Percentiles rank a stretch among this genome's conserved stretches.
Evolutionary conservation across 2,888 invertebrate genomes (phyloP).

Genomic region (Acleris literana): DNA sequence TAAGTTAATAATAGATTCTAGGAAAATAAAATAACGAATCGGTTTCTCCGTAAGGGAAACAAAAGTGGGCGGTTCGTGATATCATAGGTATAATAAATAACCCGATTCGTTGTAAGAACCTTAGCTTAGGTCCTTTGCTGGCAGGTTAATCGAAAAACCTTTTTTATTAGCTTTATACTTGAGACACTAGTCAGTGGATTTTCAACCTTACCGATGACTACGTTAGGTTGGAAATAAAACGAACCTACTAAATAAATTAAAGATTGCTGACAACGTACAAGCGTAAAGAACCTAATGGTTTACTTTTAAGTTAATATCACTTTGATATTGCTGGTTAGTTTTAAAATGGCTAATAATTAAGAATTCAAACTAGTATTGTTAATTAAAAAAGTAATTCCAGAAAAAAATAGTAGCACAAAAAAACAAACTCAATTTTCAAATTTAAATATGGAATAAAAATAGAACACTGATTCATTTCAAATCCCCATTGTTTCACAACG

Average conservation of each 20-base stretch:
- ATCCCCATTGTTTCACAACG: constrained; percentile 32
- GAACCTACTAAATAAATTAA: neutral
- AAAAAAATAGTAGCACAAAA: neutral
- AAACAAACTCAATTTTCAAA: constrained; percentile 13
- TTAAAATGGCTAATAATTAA: too few species aligned
- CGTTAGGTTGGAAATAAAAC: constrained; percentile 26
- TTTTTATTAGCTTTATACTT: constrained; percentile 25
- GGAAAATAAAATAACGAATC: constrained; percentile 1
- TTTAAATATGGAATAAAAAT: constrained; percentile 28
- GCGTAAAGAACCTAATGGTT: too few species aligned
- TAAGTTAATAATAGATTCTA: neutral
- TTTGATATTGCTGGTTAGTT: too few species aligned
- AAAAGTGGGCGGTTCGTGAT: constrained; percentile 12
- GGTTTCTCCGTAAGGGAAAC: neutral
- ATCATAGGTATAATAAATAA: constrained; percentile 28
- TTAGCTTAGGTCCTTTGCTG: constrained; percentile 41
- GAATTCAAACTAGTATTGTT: too few species aligned
- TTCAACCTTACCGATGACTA: neutral
- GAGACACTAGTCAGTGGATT: neutral
- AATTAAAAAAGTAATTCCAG: neutral
- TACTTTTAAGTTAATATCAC: too few species aligned
- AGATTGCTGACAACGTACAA: too few species aligned
- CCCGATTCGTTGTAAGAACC: constrained; percentile 38
- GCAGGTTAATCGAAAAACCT: constrained; percentile 41
- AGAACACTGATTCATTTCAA: constrained; percentile 24